phyloP scores from a whole-genome alignment of 2,113 vertebrate genomes.

The Plecotus auritus region DNA sequence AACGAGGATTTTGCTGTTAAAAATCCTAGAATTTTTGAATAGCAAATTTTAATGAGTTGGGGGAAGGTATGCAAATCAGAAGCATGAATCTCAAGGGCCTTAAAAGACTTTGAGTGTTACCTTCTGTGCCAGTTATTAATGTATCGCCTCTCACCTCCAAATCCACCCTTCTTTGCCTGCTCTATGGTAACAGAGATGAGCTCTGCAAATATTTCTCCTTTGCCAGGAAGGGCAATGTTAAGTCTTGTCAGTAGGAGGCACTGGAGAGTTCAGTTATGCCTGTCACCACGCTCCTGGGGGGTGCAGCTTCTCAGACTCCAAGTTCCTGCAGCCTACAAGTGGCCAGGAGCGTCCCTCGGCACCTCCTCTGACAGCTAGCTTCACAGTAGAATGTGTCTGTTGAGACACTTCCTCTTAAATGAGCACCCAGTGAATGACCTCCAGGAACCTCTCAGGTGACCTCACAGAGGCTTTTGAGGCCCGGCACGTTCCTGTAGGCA shows the following conservation, averaged over 20 bases:
- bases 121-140: background rate
- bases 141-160: background rate
- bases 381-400: accelerated
- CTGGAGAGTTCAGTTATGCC: background rate
- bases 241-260: background rate
- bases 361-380: background rate
- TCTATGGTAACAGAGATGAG: background rate
- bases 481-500: background rate
- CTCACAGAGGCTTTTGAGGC: background rate
- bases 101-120: background rate
- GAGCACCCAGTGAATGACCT: background rate
- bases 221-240: background rate
- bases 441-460: background rate
- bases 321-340: background rate
- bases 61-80: background rate
- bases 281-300: background rate
- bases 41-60: background rate
- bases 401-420: background rate
- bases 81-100: background rate
- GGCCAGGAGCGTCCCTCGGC: background rate
- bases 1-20: background rate
- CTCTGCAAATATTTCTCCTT: background rate
- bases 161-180: background rate
- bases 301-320: background rate
- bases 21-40: background rate